A percentile compares a stretch with the other conserved stretches of the same genome.
phyloP scores from a whole-genome alignment of 1,140 invertebrate species.

The Drosophila azteca region DNA sequence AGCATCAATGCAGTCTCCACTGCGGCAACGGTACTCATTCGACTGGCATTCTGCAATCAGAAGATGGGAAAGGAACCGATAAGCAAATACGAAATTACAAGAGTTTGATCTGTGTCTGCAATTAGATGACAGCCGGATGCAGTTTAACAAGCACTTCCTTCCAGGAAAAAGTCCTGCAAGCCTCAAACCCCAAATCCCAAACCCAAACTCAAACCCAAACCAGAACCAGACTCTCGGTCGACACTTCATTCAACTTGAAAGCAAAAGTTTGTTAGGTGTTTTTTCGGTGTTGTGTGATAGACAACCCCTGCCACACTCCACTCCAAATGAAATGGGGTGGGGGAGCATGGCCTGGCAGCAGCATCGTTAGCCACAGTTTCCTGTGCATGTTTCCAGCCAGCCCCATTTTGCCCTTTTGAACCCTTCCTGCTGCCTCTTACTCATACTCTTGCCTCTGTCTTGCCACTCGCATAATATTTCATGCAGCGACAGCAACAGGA shows the following conservation, averaged over 20 bases:
- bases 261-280: conserved; percentile 76
- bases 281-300: conserved; percentile 48
- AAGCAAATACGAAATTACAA: conserved; percentile 21
- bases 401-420: conserved; percentile 58
- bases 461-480: conserved; percentile 65
- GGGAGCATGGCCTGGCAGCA: neutral
- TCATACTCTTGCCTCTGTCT: conserved; percentile 6
- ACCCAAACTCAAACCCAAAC: neutral
- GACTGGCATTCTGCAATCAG: conserved; percentile 86
- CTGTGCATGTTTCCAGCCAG: conserved; percentile 58
- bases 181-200: neutral
- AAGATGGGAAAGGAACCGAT: conserved; percentile 34
- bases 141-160: conserved; percentile 76
- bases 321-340: too few species aligned
- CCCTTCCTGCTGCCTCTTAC: conserved; percentile 41
- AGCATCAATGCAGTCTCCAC: conserved; percentile 88
- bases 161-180: neutral
- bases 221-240: conserved; percentile 12
- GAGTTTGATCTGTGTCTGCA: conserved; percentile 39
- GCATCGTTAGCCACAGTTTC: conserved; percentile 79
- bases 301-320: conserved; percentile 11
- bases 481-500: conserved; percentile 36
- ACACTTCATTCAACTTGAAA: conserved; percentile 64
- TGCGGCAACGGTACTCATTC: conserved; percentile 87
- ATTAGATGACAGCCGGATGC: conserved; percentile 76